phyloP scores from a whole-genome alignment of 2,888 invertebrate genomes.

The Campoletis raptor region DNA sequence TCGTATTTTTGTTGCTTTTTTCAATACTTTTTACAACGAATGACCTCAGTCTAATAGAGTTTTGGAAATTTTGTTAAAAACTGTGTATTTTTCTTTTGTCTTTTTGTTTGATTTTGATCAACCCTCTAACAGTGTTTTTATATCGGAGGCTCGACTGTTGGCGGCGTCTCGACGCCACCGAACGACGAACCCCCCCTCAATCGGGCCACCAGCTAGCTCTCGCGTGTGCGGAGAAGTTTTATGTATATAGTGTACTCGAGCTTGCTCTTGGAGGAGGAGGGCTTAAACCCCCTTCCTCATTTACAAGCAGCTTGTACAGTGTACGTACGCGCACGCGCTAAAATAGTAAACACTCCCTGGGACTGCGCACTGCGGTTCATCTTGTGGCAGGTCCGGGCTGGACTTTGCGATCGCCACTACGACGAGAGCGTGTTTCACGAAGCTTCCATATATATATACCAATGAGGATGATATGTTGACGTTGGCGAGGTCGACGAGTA shows the following conservation, averaged over 20 bases:
- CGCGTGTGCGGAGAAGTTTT: constrained; percentile 54
- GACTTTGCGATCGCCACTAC: constrained; percentile 63
- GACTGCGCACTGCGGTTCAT: constrained; percentile 81
- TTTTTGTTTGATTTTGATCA: background rate
- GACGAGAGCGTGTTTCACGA: constrained; percentile 36
- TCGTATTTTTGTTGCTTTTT: background rate
- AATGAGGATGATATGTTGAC: constrained; percentile 52
- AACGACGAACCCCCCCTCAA: constrained; percentile 30
- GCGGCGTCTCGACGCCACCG: constrained; percentile 62
- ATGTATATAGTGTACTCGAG: constrained; percentile 28
- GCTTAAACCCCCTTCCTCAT: constrained; percentile 67
- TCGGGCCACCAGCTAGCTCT: constrained; percentile 35
- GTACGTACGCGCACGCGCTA: constrained; percentile 77
- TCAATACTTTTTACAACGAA: background rate
- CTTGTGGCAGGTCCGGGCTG: constrained; percentile 83
- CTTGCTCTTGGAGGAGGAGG: constrained; percentile 53
- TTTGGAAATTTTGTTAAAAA: background rate
- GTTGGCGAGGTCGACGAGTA: constrained; percentile 36
- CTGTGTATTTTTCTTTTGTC: background rate
- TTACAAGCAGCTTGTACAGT: constrained; percentile 63
- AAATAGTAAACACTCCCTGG: constrained; percentile 83
- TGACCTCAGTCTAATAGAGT: background rate
- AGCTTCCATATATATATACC: constrained; percentile 5
- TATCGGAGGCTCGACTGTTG: constrained; percentile 43
- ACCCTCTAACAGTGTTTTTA: constrained; percentile 32